Evolutionary conservation across 1,140 invertebrate species (phyloP).

Genomic region (Papilio glaucus): DNA sequence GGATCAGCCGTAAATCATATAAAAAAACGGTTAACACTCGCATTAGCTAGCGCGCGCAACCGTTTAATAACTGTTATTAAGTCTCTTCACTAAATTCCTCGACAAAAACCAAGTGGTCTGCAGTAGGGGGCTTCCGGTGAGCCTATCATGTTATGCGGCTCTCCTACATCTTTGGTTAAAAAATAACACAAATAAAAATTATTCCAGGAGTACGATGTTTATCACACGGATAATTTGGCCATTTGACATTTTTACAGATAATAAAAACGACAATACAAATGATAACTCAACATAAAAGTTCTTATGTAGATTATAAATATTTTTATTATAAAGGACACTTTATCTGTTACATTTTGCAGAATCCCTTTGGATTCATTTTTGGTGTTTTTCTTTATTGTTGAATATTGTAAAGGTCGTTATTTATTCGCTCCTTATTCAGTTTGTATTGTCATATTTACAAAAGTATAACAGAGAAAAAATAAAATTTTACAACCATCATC

Average conservation of each 20-base stretch:
- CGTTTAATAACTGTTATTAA: conserved; percentile 79
- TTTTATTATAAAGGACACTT: not conserved
- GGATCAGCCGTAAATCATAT: conserved; percentile 70
- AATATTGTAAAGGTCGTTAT: conserved; percentile 17
- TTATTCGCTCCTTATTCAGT: conserved; percentile 24
- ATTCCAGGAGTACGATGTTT: too few relatives aligned
- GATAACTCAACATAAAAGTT: too few relatives aligned
- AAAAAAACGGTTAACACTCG: conserved; percentile 72
- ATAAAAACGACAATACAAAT: not conserved
- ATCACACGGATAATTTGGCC: not conserved
- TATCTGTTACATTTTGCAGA: conserved; percentile 6
- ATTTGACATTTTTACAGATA: conserved; percentile 5
- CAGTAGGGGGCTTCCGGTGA: conserved; percentile 45
- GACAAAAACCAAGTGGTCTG: conserved; percentile 58
- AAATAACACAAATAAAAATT: not conserved
- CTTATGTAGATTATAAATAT: conserved; percentile 2
- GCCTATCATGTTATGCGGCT: conserved; percentile 40
- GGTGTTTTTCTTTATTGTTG: conserved; percentile 22
- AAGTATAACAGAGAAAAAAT: conserved; percentile 26
- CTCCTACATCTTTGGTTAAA: conserved; percentile 20
- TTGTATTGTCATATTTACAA: conserved; percentile 35
- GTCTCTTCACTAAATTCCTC: conserved; percentile 64
- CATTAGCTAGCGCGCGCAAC: conserved; percentile 71
- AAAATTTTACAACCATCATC: conserved; percentile 36
- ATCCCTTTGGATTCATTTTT: conserved; percentile 9